phyloP scores from a whole-genome alignment of 2,888 invertebrate species.

The Agrotis puta region DNA sequence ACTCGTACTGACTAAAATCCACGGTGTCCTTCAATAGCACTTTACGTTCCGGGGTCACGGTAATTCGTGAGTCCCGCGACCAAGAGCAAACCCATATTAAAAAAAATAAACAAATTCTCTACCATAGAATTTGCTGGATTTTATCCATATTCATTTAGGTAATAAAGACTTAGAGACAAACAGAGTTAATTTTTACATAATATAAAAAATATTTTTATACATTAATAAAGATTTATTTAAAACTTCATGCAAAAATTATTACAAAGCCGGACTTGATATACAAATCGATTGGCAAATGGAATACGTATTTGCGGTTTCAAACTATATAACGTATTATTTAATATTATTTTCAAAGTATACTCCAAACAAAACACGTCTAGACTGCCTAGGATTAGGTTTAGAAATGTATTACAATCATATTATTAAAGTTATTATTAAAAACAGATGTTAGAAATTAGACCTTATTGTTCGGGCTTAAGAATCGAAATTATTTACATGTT shows the following conservation, averaged over 20 bases:
- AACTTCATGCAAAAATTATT: too few species aligned
- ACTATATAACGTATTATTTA: constrained; percentile 32
- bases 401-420: constrained; percentile 60
- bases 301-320: constrained; percentile 30
- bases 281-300: too few species aligned
- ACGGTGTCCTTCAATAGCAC: too few species aligned
- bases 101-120: too few species aligned
- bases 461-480: constrained; percentile 21
- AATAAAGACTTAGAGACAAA: background rate
- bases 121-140: background rate
- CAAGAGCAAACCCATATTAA: too few species aligned
- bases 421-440: constrained; percentile 54
- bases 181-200: background rate
- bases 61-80: too few species aligned
- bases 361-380: constrained; percentile 47
- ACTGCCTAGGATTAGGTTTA: constrained; percentile 47
- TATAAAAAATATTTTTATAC: too few species aligned
- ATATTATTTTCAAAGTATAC: constrained; percentile 50
- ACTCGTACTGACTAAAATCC: too few species aligned
- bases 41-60: too few species aligned
- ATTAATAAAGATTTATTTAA: too few species aligned
- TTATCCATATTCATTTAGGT: background rate
- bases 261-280: too few species aligned
- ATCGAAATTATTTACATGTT: constrained; percentile 20
- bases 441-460: constrained; percentile 21